A percentile compares a stretch with the other conserved stretches of the same genome.
phyloP scores from a whole-genome alignment of 2,113 vertebrate genomes.

The Eulemur rufifrons region DNA sequence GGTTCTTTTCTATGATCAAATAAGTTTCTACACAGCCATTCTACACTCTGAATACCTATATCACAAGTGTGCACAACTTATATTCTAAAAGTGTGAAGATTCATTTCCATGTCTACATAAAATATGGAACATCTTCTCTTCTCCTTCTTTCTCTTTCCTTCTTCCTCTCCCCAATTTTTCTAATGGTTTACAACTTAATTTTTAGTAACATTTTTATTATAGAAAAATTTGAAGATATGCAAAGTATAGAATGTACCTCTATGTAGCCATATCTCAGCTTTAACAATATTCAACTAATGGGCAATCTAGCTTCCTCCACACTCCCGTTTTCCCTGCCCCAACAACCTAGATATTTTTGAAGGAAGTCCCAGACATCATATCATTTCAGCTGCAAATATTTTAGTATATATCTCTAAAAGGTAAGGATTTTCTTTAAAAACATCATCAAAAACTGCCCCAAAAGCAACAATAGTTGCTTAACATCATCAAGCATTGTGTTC shows the following conservation, averaged over 20 bases:
- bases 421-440: neutral
- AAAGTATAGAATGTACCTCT: neutral
- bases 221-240: neutral
- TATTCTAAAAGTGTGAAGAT: neutral
- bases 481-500: slow-evolving; percentile 30
- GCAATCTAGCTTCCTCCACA: neutral
- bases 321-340: neutral
- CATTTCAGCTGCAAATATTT: neutral
- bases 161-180: neutral
- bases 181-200: neutral
- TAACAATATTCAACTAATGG: neutral
- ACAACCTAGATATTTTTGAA: slow-evolving; percentile 29
- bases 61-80: neutral
- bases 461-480: neutral
- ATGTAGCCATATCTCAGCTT: neutral
- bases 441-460: neutral
- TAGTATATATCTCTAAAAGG: neutral
- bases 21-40: neutral
- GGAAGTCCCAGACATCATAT: neutral
- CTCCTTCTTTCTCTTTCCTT: neutral
- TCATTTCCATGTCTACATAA: neutral
- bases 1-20: neutral
- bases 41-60: neutral
- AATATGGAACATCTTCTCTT: neutral
- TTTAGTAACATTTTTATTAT: neutral